phyloP scores from a whole-genome alignment of 2,888 invertebrate genomes.

The Cheilosia scutellata region DNA sequence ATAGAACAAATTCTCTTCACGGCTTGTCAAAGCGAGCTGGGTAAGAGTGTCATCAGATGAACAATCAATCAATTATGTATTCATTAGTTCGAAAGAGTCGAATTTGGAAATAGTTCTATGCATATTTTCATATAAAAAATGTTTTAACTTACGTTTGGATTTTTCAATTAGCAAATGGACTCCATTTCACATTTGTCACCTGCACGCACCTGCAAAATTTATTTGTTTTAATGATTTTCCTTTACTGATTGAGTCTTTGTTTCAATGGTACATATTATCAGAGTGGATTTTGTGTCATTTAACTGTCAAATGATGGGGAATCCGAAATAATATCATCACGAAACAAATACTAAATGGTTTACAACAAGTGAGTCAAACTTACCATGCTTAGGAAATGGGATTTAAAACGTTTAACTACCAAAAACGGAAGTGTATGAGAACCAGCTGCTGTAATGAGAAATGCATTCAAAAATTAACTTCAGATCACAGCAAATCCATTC shows the following conservation, averaged over 20 bases:
- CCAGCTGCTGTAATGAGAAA: too few species aligned
- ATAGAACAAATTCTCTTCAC: conserved; percentile 58
- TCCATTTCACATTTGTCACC: too few species aligned
- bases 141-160: too few species aligned
- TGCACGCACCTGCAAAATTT: neutral
- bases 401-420: neutral
- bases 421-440: conserved; percentile 26
- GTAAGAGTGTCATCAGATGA: conserved; percentile 48
- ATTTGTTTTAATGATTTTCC: neutral
- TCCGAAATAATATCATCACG: conserved; percentile 52
- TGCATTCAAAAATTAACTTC: too few species aligned
- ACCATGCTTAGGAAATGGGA: neutral
- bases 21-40: conserved; percentile 67
- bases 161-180: too few species aligned
- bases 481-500: too few species aligned
- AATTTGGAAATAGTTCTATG: too few species aligned
- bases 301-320: conserved; percentile 52
- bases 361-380: neutral
- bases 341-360: neutral
- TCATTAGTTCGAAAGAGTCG: neutral
- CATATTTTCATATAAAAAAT: too few species aligned
- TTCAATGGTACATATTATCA: conserved; percentile 2
- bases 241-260: neutral
- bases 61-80: too few species aligned
- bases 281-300: conserved; percentile 29